Evolutionary conservation across 2,888 invertebrate species (phyloP).

Genomic region (Lapara coniferarum): DNA sequence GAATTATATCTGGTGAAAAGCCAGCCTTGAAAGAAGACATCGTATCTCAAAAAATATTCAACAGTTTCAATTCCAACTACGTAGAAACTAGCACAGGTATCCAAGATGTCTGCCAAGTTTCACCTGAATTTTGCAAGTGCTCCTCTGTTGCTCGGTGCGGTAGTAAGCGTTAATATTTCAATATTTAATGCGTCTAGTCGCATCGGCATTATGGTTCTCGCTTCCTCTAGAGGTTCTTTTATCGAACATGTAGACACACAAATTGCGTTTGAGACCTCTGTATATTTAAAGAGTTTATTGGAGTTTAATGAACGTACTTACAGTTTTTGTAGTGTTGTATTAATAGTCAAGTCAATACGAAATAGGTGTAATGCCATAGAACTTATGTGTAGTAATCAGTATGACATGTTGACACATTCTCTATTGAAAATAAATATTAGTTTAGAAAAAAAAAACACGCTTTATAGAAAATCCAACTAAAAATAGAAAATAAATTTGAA

Average conservation of each 20-base stretch:
- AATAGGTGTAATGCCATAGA: no score
- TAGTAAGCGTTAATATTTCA: constrained; percentile 48
- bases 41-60: not conserved
- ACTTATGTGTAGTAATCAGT: no score
- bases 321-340: not conserved
- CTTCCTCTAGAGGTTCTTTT: constrained; percentile 42
- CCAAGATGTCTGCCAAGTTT: constrained; percentile 60
- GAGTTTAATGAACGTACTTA: no score
- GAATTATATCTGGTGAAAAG: no score
- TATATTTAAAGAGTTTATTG: not conserved
- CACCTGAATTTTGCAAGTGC: constrained; percentile 58
- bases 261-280: not conserved
- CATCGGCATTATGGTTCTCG: constrained; percentile 38
- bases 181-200: constrained; percentile 62
- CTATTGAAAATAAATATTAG: no score
- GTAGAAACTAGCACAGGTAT: constrained; percentile 37
- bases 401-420: no score
- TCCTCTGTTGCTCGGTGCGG: constrained; percentile 37
- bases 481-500: no score
- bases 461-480: no score
- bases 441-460: no score
- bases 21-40: no score
- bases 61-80: constrained; percentile 28
- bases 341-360: not conserved
- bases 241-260: constrained; percentile 2